A percentile compares a stretch with the other conserved stretches of the same genome.
phyloP scores from a whole-genome alignment of 2,113 vertebrate genomes.

The Plestiodon gilberti region DNA sequence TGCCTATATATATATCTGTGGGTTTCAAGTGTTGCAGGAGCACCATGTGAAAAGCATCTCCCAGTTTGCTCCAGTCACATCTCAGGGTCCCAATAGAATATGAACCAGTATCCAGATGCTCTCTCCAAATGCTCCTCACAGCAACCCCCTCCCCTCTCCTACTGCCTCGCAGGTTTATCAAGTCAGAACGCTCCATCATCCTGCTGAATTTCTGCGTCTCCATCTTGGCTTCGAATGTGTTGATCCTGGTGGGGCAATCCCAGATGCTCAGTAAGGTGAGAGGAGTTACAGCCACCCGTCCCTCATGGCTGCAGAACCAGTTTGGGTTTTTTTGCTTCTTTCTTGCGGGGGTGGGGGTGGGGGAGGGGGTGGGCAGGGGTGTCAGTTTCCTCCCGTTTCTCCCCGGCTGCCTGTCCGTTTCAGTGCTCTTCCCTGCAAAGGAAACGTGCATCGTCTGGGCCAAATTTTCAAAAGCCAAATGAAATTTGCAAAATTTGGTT shows the following conservation, averaged over 20 bases:
- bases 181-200: constrained; percentile 96
- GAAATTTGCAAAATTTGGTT: not conserved
- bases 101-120: not conserved
- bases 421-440: not conserved
- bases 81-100: not conserved
- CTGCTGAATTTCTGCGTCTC: constrained; percentile 97
- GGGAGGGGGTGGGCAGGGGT: no score
- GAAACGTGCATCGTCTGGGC: not conserved
- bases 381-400: not conserved
- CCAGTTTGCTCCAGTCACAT: no score
- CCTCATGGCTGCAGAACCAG: not conserved
- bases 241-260: constrained; percentile 97
- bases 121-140: not conserved
- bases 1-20: no score
- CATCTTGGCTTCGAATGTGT: constrained; percentile 95
- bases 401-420: not conserved
- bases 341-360: no score
- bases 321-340: not conserved
- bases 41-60: no score
- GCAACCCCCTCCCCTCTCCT: not conserved
- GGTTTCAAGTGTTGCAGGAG: not conserved
- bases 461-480: not conserved
- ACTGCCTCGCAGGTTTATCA: constrained; percentile 86
- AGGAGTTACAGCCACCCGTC: not conserved
- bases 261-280: constrained; percentile 97